Conservation (phyloP, 2,888 invertebrate species). For the Eupsilia transversa region DNA sequence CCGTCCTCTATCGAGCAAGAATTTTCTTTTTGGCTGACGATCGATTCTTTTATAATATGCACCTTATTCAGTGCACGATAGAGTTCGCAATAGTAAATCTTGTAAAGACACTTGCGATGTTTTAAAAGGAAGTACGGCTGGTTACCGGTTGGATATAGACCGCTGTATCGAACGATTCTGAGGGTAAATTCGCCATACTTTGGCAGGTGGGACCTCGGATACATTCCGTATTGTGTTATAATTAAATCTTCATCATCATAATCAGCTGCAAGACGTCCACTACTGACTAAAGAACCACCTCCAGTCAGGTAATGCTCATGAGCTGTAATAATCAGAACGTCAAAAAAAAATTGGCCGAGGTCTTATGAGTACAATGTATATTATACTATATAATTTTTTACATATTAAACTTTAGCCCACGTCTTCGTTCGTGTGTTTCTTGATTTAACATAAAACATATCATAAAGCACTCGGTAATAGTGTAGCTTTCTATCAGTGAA, state of each 20-base stretch:
- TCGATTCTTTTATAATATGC: neutral
- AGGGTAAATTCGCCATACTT: constrained; percentile 22
- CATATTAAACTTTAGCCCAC: neutral
- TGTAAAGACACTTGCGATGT: neutral
- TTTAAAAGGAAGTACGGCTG: constrained; percentile 13
- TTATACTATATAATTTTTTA: no score
- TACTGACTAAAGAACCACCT: no score
- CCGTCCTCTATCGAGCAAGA: neutral
- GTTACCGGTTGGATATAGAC: constrained; percentile 27
- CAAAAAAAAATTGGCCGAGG: no score
- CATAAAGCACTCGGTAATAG: neutral
- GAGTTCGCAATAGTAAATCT: neutral
- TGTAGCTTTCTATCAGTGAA: neutral
- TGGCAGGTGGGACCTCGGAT: constrained; percentile 3
- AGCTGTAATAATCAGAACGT: no score
- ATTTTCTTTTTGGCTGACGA: neutral
- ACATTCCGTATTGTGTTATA: neutral
- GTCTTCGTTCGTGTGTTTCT: neutral
- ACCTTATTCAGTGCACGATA: rapidly evolving
- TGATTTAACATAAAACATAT: neutral
- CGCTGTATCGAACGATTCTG: constrained; percentile 46
- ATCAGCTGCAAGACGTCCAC: neutral
- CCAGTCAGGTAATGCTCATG: no score
- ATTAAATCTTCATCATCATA: constrained; percentile 1
- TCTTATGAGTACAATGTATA: no score